These are phyloP conservation scores for Ellobius talpinus DNA, from an alignment of 2,113 vertebrate species.

Conservation along the genomic window DNA sequence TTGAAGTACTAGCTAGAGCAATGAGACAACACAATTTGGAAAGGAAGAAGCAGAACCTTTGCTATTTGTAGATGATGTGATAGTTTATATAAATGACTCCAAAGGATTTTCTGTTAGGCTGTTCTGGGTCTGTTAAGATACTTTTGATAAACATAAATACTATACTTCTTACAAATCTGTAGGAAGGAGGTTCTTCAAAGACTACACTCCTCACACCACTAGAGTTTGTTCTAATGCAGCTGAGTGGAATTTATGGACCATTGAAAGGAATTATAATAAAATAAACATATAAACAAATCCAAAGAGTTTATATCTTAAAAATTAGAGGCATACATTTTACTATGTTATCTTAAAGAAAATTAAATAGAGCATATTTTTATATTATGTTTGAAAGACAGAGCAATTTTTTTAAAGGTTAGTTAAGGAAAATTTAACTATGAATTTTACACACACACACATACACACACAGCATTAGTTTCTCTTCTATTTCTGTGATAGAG, in stretches of 20 bases:
- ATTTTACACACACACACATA: neutral
- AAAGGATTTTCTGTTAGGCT: neutral
- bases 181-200: slow-evolving; percentile 31
- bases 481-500: neutral
- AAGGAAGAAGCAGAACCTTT: too few relatives aligned
- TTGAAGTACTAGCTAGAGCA: too few relatives aligned
- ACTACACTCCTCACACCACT: slow-evolving; percentile 64
- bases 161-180: slow-evolving; percentile 25
- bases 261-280: neutral
- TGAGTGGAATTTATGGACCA: neutral
- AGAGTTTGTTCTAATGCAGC: slow-evolving; percentile 80
- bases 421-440: neutral
- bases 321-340: neutral
- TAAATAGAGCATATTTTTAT: neutral
- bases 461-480: neutral
- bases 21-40: too few relatives aligned
- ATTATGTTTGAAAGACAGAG: slow-evolving; percentile 1
- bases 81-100: neutral
- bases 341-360: neutral
- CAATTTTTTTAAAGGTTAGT: neutral
- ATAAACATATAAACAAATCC: neutral
- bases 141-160: slow-evolving; percentile 37
- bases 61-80: too few relatives aligned
- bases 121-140: neutral
- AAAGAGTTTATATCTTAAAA: slow-evolving; percentile 26